A percentile compares a stretch with the other conserved stretches of the same genome.
Conservation (phyloP, 2,888 invertebrate genomes). For the Steromphala cineraria region DNA sequence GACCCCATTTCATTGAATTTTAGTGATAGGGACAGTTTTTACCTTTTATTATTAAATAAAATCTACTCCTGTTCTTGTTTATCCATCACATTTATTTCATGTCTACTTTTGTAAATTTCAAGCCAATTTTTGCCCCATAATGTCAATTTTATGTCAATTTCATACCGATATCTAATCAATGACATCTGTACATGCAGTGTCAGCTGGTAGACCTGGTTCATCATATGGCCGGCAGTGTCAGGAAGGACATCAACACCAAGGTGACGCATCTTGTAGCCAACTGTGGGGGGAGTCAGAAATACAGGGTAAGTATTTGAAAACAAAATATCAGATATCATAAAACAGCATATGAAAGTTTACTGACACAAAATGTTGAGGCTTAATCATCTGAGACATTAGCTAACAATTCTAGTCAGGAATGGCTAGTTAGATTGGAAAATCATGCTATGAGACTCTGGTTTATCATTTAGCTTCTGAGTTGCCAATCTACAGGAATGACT, state of each 20-base stretch:
- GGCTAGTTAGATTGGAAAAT: no score
- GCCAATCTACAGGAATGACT: no score
- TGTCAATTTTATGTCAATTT: background rate
- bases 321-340: background rate
- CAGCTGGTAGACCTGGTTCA: conserved; percentile 92
- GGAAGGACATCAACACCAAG: conserved; percentile 87
- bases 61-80: background rate
- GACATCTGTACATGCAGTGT: conserved; percentile 79
- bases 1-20: no score
- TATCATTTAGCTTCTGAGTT: no score
- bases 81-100: background rate
- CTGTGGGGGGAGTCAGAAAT: conserved; percentile 90
- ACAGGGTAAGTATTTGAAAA: conserved; percentile 77
- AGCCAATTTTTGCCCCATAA: no score
- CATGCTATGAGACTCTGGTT: no score
- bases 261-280: conserved; percentile 96
- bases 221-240: conserved; percentile 96
- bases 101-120: background rate
- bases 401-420: no score
- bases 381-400: no score
- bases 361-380: no score
- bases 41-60: no score
- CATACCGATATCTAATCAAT: background rate
- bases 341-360: no score
- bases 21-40: no score